Conservation (phyloP, 2,888 invertebrate species). For the Minunthozetes semirufus region DNA sequence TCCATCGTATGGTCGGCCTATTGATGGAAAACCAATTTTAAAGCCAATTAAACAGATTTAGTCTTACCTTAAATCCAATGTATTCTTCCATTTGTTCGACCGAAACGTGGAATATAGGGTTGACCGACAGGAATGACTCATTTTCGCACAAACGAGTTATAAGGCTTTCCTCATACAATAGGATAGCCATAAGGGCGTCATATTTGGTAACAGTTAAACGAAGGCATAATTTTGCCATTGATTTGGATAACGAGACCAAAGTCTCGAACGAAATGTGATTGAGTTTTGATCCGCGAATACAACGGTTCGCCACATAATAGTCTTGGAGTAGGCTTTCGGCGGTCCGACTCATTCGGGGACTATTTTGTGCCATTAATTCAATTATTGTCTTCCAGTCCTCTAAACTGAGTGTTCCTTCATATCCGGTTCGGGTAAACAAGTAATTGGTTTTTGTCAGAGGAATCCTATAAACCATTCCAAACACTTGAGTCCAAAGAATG, state of each 20-base stretch:
- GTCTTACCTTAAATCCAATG: not conserved
- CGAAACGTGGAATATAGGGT: not conserved
- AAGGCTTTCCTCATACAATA: slow-evolving; percentile 28
- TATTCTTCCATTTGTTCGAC: not conserved
- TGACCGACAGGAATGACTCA: not conserved
- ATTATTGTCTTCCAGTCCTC: slow-evolving; percentile 3
- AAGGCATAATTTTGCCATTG: slow-evolving; percentile 23
- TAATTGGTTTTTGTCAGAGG: not conserved
- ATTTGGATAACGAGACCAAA: slow-evolving; percentile 9
- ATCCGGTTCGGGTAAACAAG: not conserved
- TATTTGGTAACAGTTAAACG: slow-evolving; percentile 20
- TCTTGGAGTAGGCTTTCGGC: slow-evolving; percentile 5
- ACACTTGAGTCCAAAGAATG: slow-evolving; percentile 9
- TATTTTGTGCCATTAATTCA: not conserved
- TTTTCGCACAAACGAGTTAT: not conserved
- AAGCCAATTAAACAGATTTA: too few species aligned
- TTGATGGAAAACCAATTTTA: too few species aligned
- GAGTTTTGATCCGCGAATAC: not conserved
- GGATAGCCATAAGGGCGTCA: slow-evolving; percentile 31
- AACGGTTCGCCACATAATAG: slow-evolving; percentile 21
- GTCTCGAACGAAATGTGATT: slow-evolving; percentile 1
- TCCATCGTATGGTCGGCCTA: too few species aligned
- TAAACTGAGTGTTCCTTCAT: not conserved
- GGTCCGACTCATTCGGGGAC: not conserved
- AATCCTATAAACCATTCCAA: slow-evolving; percentile 20